Evolutionary conservation across 2,888 invertebrate genomes (phyloP), one percentile per base, ranked within the genome.

Genomic region (Microplitis manilae): DNA sequence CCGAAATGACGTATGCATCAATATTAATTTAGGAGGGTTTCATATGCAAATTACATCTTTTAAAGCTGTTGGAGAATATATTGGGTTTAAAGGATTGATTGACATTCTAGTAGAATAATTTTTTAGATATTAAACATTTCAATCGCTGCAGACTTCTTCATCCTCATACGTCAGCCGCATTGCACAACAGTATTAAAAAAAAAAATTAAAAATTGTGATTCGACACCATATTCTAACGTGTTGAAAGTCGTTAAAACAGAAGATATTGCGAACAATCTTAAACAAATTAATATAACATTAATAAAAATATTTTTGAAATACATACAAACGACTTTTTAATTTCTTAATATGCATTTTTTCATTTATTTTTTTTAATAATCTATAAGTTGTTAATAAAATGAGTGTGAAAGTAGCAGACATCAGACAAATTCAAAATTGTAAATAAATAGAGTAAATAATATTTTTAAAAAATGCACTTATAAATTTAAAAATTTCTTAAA

Each of bases 141-240:
- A 88, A 88, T 82, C 83, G 87, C 0, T 87, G 87, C 69, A 87
- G 87, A 79, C 84, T 86, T 0, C 65, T 87, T 65, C 86, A 87
- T 81, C 86, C 87, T 6, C 75, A 87, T 61, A 72, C 78, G 2
- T 59, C 85, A 76, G 81, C 69, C 13, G 86, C 82, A 30, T 80
- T 86, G 38, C 84, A 87, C 80, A 86, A 80, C 20, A 80, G 40
- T 87, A 82, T 84, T 82, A 85, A 15, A 50, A 40, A 50, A 40
- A 38, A 75, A 67, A n/a, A 17, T 79, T 17, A 73, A 61, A 73
- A 41, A 61, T 15, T 75, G 77, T 59, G 59, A 79, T 50, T 79
- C 73, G 72, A 62, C 59, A 2, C 38, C 7, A 79, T 79, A n/a
- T 30, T 30, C 75, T 71, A 41, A 70, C 77, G 2, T 80, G 77